Conservation (phyloP, 2,797 vertebrate species). For the Cryptoblepharus egeriae region DNA sequence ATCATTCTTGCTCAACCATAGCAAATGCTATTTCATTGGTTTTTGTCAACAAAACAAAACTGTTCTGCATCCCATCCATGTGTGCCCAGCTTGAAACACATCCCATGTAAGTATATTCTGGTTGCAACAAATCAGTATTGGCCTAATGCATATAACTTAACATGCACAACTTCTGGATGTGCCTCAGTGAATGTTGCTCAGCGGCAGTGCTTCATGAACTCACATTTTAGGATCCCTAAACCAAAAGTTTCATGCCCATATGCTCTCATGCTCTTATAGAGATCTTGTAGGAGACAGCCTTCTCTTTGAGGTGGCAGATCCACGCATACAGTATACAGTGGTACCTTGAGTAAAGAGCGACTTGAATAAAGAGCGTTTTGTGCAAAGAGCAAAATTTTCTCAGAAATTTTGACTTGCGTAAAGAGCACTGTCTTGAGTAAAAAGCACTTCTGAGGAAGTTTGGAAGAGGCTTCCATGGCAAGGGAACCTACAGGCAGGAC, state of each 20-base stretch:
- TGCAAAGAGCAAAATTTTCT: too few relatives aligned
- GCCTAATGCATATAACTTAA: background rate
- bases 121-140: conserved; percentile 39
- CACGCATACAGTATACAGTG: too few relatives aligned
- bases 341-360: too few relatives aligned
- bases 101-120: conserved; percentile 40
- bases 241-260: background rate
- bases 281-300: background rate
- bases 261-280: background rate
- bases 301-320: background rate
- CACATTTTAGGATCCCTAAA: background rate
- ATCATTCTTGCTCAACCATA: background rate
- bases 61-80: conserved; percentile 45
- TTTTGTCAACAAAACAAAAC: background rate
- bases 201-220: background rate
- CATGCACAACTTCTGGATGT: background rate
- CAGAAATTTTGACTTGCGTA: too few relatives aligned
- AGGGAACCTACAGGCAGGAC: too few relatives aligned
- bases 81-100: conserved; percentile 40
- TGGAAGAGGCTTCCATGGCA: too few relatives aligned
- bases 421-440: too few relatives aligned
- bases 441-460: too few relatives aligned
- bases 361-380: too few relatives aligned
- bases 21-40: background rate
- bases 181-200: background rate